These are phyloP conservation scores for Sebastes trivittatus DNA, from an alignment of 2,797 vertebrate genomes.

Conservation along the genomic window DNA sequence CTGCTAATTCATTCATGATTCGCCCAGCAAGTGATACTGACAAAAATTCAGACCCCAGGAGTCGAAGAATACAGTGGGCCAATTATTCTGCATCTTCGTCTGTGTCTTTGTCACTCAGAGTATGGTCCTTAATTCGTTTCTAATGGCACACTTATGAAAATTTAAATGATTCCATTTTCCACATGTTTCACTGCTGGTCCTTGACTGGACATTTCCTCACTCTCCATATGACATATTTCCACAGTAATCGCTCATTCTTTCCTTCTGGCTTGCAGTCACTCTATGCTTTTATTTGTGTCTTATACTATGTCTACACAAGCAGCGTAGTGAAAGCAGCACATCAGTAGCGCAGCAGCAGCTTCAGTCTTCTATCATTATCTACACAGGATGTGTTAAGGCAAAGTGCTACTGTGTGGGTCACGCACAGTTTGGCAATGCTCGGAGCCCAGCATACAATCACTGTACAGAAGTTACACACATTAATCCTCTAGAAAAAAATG, in stretches of 20 bases:
- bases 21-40: background rate
- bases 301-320: conserved; percentile 12
- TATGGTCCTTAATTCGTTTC: background rate
- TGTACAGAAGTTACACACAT: background rate
- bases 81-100: background rate
- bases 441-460: background rate
- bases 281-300: background rate
- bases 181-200: conserved; percentile 10
- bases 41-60: background rate
- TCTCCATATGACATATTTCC: conserved; percentile 9
- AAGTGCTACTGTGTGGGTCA: background rate
- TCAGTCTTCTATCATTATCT: background rate
- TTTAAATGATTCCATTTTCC: conserved; percentile 6
- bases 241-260: conserved; percentile 13
- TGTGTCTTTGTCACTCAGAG: background rate
- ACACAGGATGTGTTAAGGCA: background rate
- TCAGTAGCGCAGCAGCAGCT: background rate
- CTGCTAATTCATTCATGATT: background rate
- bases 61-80: background rate
- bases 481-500: background rate
- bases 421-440: background rate
- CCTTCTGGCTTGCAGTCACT: conserved; percentile 5
- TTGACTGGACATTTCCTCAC: background rate
- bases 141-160: conserved; percentile 1
- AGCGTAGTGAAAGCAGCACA: background rate